Percentiles rank a stretch among this genome's conserved stretches.
Conservation (phyloP, 2,888 invertebrate species). For the Clepsis dumicolana region DNA sequence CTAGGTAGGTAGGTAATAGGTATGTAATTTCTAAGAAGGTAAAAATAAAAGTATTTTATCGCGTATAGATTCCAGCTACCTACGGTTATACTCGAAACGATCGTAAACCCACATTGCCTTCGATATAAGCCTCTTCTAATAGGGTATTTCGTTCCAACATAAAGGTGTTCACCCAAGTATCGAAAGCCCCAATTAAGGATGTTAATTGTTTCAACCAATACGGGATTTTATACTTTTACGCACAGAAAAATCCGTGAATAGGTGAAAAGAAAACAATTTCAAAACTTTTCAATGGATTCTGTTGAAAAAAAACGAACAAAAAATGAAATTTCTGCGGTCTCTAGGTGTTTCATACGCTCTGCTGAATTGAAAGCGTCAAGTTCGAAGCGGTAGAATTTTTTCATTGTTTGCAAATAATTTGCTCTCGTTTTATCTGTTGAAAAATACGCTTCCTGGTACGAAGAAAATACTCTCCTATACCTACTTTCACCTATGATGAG, state of each 20-base stretch:
- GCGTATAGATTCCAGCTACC: neutral
- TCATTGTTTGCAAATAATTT: neutral
- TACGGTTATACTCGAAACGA: neutral
- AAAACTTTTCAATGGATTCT: slow-evolving; percentile 19
- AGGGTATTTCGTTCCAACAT: slow-evolving; percentile 7
- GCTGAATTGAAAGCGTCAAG: slow-evolving; percentile 20
- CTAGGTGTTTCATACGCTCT: slow-evolving; percentile 20
- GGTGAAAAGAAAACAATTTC: slow-evolving; percentile 30
- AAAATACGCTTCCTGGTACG: too few species aligned
- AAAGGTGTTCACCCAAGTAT: slow-evolving; percentile 9
- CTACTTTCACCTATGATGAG: too few species aligned
- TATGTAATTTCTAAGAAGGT: too few species aligned
- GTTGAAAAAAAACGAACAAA: slow-evolving; percentile 6
- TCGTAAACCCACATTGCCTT: slow-evolving; percentile 3
- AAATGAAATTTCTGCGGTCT: slow-evolving; percentile 18
- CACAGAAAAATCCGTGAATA: neutral
- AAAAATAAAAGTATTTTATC: neutral
- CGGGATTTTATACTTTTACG: neutral
- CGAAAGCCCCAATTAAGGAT: neutral
- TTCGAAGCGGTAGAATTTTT: slow-evolving; percentile 12
- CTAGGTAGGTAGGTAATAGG: too few species aligned
- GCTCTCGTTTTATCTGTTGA: too few species aligned
- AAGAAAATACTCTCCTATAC: too few species aligned
- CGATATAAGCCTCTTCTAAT: slow-evolving; percentile 16
- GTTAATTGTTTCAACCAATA: slow-evolving; percentile 7